A percentile compares a stretch with the other conserved stretches of the same genome.
These are phyloP conservation scores for Stenchaetothrips biformis DNA, from an alignment of 2,888 invertebrate species.

Conservation along the genomic window DNA sequence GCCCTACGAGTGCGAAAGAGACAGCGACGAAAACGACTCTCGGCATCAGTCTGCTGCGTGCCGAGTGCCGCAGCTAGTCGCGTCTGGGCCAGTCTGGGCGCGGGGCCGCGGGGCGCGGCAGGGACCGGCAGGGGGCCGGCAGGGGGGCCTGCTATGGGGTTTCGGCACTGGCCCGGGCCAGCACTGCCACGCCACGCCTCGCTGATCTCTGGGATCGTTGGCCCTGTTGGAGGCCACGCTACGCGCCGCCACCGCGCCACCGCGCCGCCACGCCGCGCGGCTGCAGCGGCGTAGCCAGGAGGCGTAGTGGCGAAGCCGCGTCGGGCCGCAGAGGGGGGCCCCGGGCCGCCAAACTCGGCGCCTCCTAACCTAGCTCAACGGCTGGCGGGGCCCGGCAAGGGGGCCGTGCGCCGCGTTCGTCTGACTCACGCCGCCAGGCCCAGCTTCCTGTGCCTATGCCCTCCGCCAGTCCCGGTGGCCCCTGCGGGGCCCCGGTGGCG, in stretches of 20 bases:
- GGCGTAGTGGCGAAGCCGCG: not conserved
- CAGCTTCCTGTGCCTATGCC: no score
- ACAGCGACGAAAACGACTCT: no score
- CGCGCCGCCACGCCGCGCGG: no score
- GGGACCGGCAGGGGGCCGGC: not conserved
- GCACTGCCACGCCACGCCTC: constrained; percentile 1
- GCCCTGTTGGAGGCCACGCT: constrained; percentile 19
- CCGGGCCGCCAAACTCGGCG: not conserved
- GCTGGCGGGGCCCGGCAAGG: not conserved
- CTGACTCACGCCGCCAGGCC: not conserved
- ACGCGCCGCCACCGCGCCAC: not conserved
- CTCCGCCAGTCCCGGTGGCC: no score
- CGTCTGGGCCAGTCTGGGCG: not conserved
- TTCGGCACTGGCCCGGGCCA: not conserved
- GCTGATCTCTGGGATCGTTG: constrained; percentile 24
- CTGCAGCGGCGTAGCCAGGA: not conserved
- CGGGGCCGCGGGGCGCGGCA: not conserved
- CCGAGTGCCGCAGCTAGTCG: not conserved
- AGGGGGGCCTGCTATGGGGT: constrained; percentile 12
- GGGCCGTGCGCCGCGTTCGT: not conserved
- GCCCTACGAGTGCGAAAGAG: no score
- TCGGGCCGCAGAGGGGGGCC: not conserved
- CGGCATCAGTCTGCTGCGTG: no score
- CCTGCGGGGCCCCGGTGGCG: no score
- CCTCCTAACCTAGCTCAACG: constrained; percentile 20